phyloP scores from a whole-genome alignment of 2,888 invertebrate genomes.

The Microctonus aethiopoides region DNA sequence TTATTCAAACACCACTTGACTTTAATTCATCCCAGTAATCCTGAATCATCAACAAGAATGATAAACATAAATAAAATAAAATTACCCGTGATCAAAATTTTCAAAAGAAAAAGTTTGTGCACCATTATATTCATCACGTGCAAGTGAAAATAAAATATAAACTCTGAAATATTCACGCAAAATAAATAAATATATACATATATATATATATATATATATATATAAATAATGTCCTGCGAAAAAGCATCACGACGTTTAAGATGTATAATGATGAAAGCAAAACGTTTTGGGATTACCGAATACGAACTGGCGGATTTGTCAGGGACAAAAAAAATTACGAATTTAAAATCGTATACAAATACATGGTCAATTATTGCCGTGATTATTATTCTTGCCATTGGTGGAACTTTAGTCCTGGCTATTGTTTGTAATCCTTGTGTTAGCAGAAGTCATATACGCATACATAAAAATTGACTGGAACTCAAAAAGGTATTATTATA shows the following conservation, averaged over 20 bases:
- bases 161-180: neutral
- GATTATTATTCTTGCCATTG: constrained; percentile 43
- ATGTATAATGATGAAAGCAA: constrained; percentile 51
- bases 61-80: constrained; percentile 31
- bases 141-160: constrained; percentile 5
- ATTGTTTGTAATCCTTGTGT: constrained; percentile 53
- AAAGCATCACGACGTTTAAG: constrained; percentile 56
- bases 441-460: constrained; percentile 39
- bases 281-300: constrained; percentile 50
- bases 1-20: no score
- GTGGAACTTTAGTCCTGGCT: constrained; percentile 48
- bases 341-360: constrained; percentile 43
- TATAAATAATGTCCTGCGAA: constrained; percentile 52
- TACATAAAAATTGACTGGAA: constrained; percentile 1
- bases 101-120: constrained; percentile 10
- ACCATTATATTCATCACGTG: neutral
- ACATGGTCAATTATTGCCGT: constrained; percentile 49
- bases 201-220: neutral
- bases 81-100: constrained; percentile 14
- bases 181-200: neutral
- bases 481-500: neutral
- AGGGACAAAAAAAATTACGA: constrained; percentile 50
- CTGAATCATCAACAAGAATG: constrained; percentile 30
- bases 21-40: neutral
- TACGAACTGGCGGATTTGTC: constrained; percentile 53